Base-by-base conservation (phyloP, 2,797 vertebrate genomes). In the Numenius phaeopus region DNA sequence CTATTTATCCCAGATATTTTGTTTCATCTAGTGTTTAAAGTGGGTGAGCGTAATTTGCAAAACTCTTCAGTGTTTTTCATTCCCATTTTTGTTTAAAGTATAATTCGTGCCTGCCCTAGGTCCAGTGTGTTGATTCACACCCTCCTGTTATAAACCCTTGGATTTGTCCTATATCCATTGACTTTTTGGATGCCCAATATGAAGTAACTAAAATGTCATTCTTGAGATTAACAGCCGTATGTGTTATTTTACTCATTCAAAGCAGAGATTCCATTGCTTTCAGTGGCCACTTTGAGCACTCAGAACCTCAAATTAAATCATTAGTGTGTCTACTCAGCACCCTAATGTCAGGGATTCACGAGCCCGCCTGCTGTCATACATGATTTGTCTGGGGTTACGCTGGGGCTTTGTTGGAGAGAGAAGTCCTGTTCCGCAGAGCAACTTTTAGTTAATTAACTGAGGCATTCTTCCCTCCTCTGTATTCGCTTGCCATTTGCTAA, bases 271-370 rank as follows among this genome's bases (percentile, higher is more conserved):
- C 19, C 23, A 10, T 19, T 66, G 29, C 49, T 70, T 87, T 85
- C 58, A 72, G 75, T 21, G 27, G 49, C 37, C 23, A 6, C 52
- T 67, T 2, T 0, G 0, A 87, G 58, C n/a, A 18, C 62, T 83
- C 42, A 62, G 71, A 83, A 73, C 39, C 69, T 76, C 54, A 58
- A 1, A 76, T 54, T 57, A 65, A 57, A 50, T 57, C 22, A 18
- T 61, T 26, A 15, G 6, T 22, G 14, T 80, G 37, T 57, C 42
- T 54, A n/a, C 34, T 77, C 52, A 72, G 44, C 49, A 55, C 15
- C 72, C 46, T 79, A 16, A 26, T 0, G 0, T 29, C 39, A 46
- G 75, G 39, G 42, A 42, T 44, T 54, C 59, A 6, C 0, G 4
- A 65, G 24, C 8, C 30, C 3, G 0, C 14, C 37, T 47, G 39